Percentiles rank a stretch among this genome's conserved stretches.
Evolutionary conservation across 2,797 vertebrate genomes (phyloP).

Genomic region (Percopsis omiscomaycus): DNA sequence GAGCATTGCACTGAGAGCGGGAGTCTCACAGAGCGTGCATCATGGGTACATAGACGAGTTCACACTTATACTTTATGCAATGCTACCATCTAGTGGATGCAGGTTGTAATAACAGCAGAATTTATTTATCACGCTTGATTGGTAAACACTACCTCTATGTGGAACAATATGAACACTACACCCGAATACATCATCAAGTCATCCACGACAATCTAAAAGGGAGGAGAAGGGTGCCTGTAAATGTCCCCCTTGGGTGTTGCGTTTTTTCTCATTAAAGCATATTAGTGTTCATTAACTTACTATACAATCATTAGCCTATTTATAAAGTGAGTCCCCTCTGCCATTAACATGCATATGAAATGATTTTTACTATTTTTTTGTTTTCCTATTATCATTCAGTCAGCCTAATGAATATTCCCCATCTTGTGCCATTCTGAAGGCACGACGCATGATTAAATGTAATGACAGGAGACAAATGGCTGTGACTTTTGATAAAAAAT

Average conservation of each 20-base stretch:
- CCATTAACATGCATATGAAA: slow-evolving; percentile 44
- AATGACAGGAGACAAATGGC: slow-evolving; percentile 40
- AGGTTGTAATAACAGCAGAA: not conserved
- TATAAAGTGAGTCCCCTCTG: slow-evolving; percentile 11
- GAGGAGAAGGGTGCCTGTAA: not conserved
- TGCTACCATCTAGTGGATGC: slow-evolving; percentile 38
- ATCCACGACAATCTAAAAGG: not conserved
- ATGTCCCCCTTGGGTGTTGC: slow-evolving; percentile 29
- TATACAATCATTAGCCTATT: slow-evolving; percentile 59
- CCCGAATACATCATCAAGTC: not conserved
- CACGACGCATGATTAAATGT: slow-evolving; percentile 46
- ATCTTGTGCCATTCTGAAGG: slow-evolving; percentile 53
- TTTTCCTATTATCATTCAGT: slow-evolving; percentile 46
- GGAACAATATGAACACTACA: slow-evolving; percentile 32
- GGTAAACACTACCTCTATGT: slow-evolving; percentile 51
- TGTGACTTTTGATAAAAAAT: slow-evolving; percentile 41
- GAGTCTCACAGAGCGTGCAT: not conserved
- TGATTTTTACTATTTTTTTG: slow-evolving; percentile 46
- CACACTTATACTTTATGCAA: not conserved
- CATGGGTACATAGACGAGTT: too few species aligned
- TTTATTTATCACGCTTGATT: rapidly evolving
- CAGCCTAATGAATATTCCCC: slow-evolving; percentile 58
- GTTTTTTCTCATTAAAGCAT: slow-evolving; percentile 54
- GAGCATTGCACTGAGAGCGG: slow-evolving; percentile 40
- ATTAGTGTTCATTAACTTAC: slow-evolving; percentile 67